Base-by-base conservation (phyloP, 2,888 invertebrate species). In the Dynastes hyllus region DNA sequence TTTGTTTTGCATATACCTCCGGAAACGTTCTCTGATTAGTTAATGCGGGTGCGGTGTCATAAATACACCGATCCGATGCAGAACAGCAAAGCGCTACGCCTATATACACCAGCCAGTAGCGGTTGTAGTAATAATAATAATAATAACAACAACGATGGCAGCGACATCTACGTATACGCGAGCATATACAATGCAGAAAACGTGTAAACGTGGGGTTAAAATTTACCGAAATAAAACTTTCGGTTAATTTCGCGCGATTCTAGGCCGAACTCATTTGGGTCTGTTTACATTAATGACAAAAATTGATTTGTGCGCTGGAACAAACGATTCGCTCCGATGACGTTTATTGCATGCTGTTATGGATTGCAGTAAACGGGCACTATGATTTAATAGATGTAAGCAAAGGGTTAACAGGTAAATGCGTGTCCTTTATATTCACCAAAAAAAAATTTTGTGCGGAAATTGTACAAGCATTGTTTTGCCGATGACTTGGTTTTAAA, bases 141-240 rank as follows among this genome's bases (percentile, higher is more conserved):
- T 70, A 51, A 51, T 51, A 70, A 70, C 53, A 55, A 70, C 45
- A 16, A 45, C 22, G 11, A 11, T 8, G 8, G 2, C 45, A 40
- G 5, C 32, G 32, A 5, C 32, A 37, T 37, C 32, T 37, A 32
- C 2, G 32, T 8, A 45, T 37, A 37, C 6, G 6, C 37, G 37
- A 37, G 37, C 45, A 37, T 45, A 13, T n/a, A 22, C 70, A 70
- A 53, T 70, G 70, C 70, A 70, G 70, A 37, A 70, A 50, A 70
- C 53, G 70, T 70, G 70, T 70, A 70, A 29, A 70, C 70, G 53
- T 53, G 70, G n/a, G n/a, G n/a, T n/a, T n/a, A n/a, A n/a, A n/a
- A n/a, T n/a, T n/a, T 70, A 70, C 70, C 32, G 29, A 70, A 32
- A 70, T 53, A 53, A 70, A 70, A 70, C 70, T 53, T 70, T 53